Percentiles rank a stretch among this genome's conserved stretches.
These are phyloP conservation scores for Coleophora flavipennella DNA, from an alignment of 2,888 invertebrate genomes.

Conservation along the genomic window DNA sequence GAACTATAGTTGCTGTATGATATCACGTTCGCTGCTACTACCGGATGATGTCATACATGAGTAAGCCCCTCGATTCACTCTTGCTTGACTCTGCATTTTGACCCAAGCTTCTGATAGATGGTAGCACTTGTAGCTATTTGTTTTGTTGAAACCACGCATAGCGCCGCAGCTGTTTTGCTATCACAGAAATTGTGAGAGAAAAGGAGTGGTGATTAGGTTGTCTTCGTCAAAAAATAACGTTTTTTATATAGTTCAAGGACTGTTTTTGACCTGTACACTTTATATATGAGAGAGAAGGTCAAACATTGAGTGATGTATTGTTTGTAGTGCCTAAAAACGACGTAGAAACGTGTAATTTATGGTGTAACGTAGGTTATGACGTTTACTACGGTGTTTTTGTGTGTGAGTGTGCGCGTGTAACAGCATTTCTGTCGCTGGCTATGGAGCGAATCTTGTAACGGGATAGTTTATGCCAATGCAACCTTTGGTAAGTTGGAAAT, in stretches of 20 bases:
- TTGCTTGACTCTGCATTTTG: too few species aligned
- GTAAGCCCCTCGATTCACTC: too few species aligned
- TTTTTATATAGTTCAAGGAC: conserved; percentile 59
- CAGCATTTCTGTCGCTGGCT: conserved; percentile 56
- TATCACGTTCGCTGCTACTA: background rate
- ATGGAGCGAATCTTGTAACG: conserved; percentile 65
- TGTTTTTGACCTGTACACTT: conserved; percentile 36
- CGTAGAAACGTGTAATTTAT: conserved; percentile 54
- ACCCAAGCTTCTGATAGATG: conserved; percentile 29
- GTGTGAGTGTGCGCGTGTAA: conserved; percentile 56
- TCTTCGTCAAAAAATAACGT: conserved; percentile 58
- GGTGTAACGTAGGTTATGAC: conserved; percentile 65
- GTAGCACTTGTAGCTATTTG: conserved; percentile 54
- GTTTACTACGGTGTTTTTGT: conserved; percentile 58
- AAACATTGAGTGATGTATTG: conserved; percentile 45
- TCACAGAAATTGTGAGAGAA: conserved; percentile 70
- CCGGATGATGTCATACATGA: too few species aligned
- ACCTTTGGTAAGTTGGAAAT: conserved; percentile 48
- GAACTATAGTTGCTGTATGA: background rate
- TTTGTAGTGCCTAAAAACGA: conserved; percentile 44
- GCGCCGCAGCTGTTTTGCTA: conserved; percentile 68
- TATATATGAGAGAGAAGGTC: conserved; percentile 41
- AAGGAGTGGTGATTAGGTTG: conserved; percentile 72
- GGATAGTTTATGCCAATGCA: conserved; percentile 51
- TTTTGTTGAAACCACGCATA: conserved; percentile 57